Conservation (phyloP, 2,888 invertebrate species). For the Ichneumoninae sp. region DNA sequence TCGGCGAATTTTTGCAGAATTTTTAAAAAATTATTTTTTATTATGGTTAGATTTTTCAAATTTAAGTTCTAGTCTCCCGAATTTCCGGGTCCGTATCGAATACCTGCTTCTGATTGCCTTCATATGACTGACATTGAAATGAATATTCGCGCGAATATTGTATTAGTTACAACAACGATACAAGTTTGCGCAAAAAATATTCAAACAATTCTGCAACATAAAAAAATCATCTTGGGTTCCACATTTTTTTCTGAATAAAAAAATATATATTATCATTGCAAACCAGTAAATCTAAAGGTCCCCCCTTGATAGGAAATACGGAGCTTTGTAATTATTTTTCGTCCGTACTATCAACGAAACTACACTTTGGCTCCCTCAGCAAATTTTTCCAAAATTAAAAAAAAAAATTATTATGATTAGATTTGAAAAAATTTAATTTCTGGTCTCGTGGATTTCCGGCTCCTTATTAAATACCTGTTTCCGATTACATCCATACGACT, state of each 20-base stretch:
- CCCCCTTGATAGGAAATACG: neutral
- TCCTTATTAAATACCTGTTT: conserved; percentile 3
- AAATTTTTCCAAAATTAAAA: neutral
- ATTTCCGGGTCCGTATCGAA: neutral
- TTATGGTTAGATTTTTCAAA: no score
- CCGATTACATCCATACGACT: conserved; percentile 4
- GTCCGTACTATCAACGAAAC: no score
- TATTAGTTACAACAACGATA: neutral
- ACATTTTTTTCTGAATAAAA: no score
- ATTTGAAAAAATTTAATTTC: no score
- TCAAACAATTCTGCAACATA: no score
- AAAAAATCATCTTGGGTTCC: no score
- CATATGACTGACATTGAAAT: neutral
- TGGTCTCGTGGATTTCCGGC: neutral
- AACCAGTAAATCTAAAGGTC: no score
- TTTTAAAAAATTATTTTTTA: no score
- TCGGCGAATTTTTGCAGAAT: neutral
- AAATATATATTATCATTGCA: no score
- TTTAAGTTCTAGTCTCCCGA: neutral
- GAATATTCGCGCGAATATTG: conserved; percentile 21
- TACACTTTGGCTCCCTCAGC: no score
- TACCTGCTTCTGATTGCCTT: conserved; percentile 13
- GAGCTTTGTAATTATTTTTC: conserved; percentile 6
- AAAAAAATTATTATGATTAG: no score
- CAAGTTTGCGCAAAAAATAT: no score